Evolutionary conservation across 2,797 vertebrate genomes (phyloP), one percentile per base, ranked within the genome.

Genomic region (Bovichtus variegatus): DNA sequence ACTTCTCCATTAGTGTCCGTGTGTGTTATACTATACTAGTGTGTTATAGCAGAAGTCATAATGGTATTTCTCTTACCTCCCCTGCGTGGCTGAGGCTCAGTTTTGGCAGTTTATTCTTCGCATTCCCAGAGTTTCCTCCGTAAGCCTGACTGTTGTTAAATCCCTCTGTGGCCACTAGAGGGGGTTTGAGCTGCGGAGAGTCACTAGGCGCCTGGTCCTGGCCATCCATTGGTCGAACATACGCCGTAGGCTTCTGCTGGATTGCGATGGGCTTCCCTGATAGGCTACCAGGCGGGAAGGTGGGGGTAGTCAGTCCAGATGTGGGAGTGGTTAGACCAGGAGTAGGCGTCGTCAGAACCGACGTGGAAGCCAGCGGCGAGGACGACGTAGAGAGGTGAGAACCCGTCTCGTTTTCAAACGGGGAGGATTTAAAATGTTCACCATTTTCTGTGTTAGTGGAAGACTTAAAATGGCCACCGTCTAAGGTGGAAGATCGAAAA

Each of bases 41-140:
- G n/a, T n/a, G n/a, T n/a, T n/a, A n/a, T n/a, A n/a, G n/a, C n/a
- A n/a, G n/a, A n/a, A n/a, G n/a, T n/a, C n/a, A n/a, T n/a, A n/a
- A n/a, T n/a, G n/a, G n/a, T 13, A 50, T 58, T 18, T 61, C 23
- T 66, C 97, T 96, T 96, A 99, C 98, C 96, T 99, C 98, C 57
- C 86, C 96, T n/a, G 96, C 88, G 89, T 97, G 97, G 78, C 95
- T 95, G 73, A 99, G 96, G 53, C 94, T 97, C 91, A 98, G 96
- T 91, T 99, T 99, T 81, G 97, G 96, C 91, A 98, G 93, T 94
- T 99, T 99, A 81, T 94, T 96, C 94, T 99, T 99, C 34, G 93
- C 93, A 78, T 91, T 96, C 34, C 94, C 90, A 9, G 94, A 87
- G 62, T 93, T 96, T 27, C 94, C 94, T 77, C 96, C 96, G 34